Percentiles rank a stretch among this genome's conserved stretches.
Conservation (phyloP, 2,888 invertebrate genomes). For the Nephrocerus scutellatus region DNA sequence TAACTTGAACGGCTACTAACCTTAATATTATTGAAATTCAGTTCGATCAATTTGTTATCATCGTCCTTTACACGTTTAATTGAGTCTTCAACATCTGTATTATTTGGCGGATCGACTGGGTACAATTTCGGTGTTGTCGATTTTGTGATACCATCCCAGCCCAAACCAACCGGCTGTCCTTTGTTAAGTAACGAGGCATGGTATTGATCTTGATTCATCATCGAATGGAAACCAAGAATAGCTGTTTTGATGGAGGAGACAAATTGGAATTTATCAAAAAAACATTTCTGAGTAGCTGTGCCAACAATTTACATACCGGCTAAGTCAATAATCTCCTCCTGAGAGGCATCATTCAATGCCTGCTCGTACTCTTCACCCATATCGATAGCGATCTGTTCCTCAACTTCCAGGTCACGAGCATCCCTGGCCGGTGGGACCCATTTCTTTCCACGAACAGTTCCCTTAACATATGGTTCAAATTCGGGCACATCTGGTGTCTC, state of each 20-base stretch:
- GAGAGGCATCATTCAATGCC: slow-evolving; percentile 79
- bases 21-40: slow-evolving; percentile 99
- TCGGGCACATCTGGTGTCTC: slow-evolving; percentile 98
- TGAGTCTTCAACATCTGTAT: slow-evolving; percentile 90
- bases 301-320: slow-evolving; percentile 58
- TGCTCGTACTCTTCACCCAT: slow-evolving; percentile 90
- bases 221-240: slow-evolving; percentile 98
- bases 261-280: slow-evolving; percentile 4
- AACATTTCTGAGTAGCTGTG: slow-evolving; percentile 1
- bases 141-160: slow-evolving; percentile 94
- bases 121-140: slow-evolving; percentile 83
- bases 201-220: slow-evolving; percentile 99
- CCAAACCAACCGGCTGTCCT: slow-evolving; percentile 81
- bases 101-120: slow-evolving; percentile 94
- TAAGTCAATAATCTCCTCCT: slow-evolving; percentile 97
- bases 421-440: slow-evolving; percentile 76
- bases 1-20: slow-evolving; percentile 49
- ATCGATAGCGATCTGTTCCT: slow-evolving; percentile 89
- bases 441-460: slow-evolving; percentile 85
- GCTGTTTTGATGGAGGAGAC: too few species aligned
- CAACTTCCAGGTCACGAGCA: slow-evolving; percentile 67
- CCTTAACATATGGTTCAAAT: slow-evolving; percentile 85
- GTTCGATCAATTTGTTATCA: slow-evolving; percentile 76
- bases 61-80: slow-evolving; percentile 85
- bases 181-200: slow-evolving; percentile 92